Evolutionary conservation across 2,888 invertebrate species (phyloP), one percentile per base, ranked within the genome.

Genomic region (Automeris io): DNA sequence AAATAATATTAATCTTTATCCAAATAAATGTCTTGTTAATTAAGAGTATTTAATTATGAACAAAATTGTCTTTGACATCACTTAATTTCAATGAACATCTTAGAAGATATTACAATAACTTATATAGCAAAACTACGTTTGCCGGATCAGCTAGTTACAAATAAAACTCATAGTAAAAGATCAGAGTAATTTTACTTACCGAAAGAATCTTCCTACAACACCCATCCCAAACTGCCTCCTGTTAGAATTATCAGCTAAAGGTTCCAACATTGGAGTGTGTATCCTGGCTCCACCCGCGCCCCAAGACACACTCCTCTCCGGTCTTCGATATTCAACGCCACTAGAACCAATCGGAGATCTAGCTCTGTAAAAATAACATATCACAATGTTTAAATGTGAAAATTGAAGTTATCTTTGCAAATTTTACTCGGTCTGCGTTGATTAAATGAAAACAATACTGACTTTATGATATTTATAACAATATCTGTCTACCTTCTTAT

Each of bases 211-310:
- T 33, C 95, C 95, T 37, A 95, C 89, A 75, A 95, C 89, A 54
- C 96, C 92, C 92, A 94, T 91, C 59, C 95, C 92, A 72, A 92
- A 94, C 71, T 93, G 92, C 57, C 97, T 90, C 46, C 97, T 90
- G 69, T 97, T 92, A 11, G 96, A 96, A 81, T 97, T 96, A 73
- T 97, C 96, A 45, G 95, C 90, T 9, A 95, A 91, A n/a, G 94
- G 92, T 64, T 95, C 95, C 40, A 97, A 88, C 55, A 95, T 89
- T 36, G 91, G 91, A 8, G 93, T 90, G 46, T 92, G 91, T 53
- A 95, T 94, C 47, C 95, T 88, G 12, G 92, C 91, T 5, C 94
- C 93, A 44, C 80, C 82, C 41, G 81, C 75, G 25, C 80, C 81
- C 79, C 74, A 81, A 32, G 75, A 83, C 47, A 77, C 80, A 50